Percentiles rank a stretch among this genome's conserved stretches.
These are phyloP conservation scores for Brachypteracias leptosomus DNA, from an alignment of 2,113 vertebrate genomes.

Conservation along the genomic window DNA sequence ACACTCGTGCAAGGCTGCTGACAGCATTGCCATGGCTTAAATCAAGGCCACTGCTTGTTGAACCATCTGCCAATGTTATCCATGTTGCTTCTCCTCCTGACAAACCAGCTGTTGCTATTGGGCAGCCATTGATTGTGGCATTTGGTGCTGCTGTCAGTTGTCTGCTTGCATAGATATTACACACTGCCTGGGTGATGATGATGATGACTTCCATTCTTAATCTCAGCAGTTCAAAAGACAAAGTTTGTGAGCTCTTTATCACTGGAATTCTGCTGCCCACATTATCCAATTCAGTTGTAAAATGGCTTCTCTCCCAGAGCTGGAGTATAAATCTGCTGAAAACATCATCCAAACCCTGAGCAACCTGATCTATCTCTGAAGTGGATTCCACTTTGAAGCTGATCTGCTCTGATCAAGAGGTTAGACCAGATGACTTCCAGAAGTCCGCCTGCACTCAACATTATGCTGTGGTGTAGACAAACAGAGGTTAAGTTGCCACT, in stretches of 20 bases:
- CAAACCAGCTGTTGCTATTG: background rate
- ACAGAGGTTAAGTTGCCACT: background rate
- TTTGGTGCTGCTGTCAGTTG: background rate
- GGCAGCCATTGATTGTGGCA: background rate
- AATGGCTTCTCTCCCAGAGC: background rate
- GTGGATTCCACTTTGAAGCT: background rate
- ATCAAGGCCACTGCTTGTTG: background rate
- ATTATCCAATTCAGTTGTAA: background rate
- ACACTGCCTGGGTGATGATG: background rate
- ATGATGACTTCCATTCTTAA: background rate
- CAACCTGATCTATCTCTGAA: background rate
- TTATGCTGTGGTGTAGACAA: background rate
- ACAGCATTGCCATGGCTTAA: background rate
- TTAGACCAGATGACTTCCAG: background rate
- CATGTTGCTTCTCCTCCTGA: background rate
- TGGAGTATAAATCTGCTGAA: background rate
- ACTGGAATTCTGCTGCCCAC: background rate
- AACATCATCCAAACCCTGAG: background rate
- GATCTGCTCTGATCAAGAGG: background rate
- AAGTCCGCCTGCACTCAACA: background rate
- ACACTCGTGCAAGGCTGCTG: background rate
- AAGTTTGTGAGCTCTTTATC: background rate
- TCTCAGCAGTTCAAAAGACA: background rate
- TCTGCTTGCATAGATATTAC: background rate
- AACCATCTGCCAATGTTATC: background rate